Evolutionary conservation across 2,797 vertebrate species (phyloP).

Genomic region (Tenualosa thibaudeaui): DNA sequence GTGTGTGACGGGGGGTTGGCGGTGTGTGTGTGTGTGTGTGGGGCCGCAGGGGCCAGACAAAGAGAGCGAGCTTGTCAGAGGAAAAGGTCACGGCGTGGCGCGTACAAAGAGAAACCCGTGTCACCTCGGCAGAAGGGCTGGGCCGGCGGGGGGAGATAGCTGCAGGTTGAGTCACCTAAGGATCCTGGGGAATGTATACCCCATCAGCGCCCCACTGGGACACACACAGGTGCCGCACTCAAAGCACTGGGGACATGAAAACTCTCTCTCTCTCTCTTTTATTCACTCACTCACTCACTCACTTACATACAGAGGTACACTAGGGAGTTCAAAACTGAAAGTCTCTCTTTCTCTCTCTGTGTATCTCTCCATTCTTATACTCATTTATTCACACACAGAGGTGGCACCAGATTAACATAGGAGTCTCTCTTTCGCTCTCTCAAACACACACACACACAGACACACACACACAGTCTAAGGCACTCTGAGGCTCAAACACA

Average conservation of each 20-base stretch:
- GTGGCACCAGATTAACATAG: no score
- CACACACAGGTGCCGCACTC: neutral
- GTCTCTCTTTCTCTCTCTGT: no score
- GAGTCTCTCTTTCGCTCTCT: no score
- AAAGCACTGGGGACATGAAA: neutral
- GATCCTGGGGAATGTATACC: constrained; percentile 29
- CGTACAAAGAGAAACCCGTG: constrained; percentile 53
- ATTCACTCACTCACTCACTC: neutral
- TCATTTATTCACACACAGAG: no score
- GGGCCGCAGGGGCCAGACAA: constrained; percentile 50
- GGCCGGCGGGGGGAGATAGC: neutral
- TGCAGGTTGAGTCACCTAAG: constrained; percentile 25
- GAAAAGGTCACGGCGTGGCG: constrained; percentile 58
- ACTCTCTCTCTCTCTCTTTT: neutral
- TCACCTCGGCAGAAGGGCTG: constrained; percentile 38
- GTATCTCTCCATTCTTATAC: no score
- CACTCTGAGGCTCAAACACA: no score
- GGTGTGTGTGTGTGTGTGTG: neutral
- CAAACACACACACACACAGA: no score
- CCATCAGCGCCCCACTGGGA: constrained; percentile 4
- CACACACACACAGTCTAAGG: no score
- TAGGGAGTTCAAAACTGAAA: no score
- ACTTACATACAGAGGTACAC: neutral
- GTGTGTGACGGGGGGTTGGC: neutral
- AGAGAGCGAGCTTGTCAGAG: constrained; percentile 49